Evolutionary conservation across 2,113 vertebrate genomes (phyloP).

Genomic region (Mionectes macconnelli): DNA sequence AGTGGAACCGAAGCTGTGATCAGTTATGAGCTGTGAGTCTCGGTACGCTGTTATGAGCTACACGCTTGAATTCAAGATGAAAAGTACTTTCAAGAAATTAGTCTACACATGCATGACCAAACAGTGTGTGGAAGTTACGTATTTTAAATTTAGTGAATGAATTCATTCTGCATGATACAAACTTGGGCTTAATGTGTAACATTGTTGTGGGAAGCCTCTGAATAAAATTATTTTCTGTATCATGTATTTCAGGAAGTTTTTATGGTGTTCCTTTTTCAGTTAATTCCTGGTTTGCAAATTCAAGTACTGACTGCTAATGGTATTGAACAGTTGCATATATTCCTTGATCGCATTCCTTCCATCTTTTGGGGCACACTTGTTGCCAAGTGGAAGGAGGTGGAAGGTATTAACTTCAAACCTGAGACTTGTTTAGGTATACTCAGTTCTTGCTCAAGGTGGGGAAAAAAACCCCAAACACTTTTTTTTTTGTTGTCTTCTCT

Average conservation of each 20-base stretch:
- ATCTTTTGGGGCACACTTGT: not conserved
- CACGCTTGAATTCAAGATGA: not conserved
- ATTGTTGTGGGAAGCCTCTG: not conserved
- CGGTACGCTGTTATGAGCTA: not conserved
- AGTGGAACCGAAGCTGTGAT: not conserved
- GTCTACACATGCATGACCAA: not conserved
- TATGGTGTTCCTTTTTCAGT: not conserved
- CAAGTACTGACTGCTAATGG: not conserved
- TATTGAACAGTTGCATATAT: not conserved
- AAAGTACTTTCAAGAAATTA: not conserved
- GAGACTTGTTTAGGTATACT: not conserved
- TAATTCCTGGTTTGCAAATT: not conserved
- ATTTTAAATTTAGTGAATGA: not conserved
- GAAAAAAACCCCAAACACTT: not conserved
- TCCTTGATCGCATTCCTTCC: not conserved
- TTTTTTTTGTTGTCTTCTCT: not conserved
- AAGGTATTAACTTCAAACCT: not conserved
- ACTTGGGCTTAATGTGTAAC: not conserved
- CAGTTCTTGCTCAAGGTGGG: not conserved
- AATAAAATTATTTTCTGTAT: not conserved
- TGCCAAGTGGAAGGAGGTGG: not conserved
- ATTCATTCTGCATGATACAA: not conserved
- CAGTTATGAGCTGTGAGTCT: not conserved
- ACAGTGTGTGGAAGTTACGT: not conserved
- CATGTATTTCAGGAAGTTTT: not conserved